phyloP scores from a whole-genome alignment of 2,888 invertebrate genomes.

The Amorpha juglandis region DNA sequence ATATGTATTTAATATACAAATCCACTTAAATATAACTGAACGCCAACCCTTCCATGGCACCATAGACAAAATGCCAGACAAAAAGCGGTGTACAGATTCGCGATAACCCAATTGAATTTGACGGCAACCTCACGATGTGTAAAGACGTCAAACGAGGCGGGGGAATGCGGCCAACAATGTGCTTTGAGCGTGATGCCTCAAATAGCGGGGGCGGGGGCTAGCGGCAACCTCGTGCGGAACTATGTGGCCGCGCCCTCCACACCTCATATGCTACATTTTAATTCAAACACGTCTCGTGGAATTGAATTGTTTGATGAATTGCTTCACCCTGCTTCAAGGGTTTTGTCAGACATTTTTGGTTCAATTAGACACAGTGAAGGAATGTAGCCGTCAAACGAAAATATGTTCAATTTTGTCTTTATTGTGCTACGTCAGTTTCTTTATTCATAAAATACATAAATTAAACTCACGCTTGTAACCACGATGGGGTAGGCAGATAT shows the following conservation, averaged over 20 bases:
- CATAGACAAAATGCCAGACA: background rate
- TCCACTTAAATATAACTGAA: background rate
- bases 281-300: conserved; percentile 22
- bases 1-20: no score
- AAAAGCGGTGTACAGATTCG: conserved; percentile 17
- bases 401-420: background rate
- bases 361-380: background rate
- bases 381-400: background rate
- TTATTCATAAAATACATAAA: no score
- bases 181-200: conserved; percentile 25
- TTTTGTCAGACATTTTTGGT: conserved; percentile 4
- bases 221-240: conserved; percentile 23
- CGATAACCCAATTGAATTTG: conserved; percentile 6
- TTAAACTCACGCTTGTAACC: no score
- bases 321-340: background rate
- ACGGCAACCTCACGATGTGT: conserved; percentile 15
- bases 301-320: conserved; percentile 16
- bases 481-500: no score
- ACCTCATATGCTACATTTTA: conserved; percentile 17
- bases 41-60: background rate
- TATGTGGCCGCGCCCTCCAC: conserved; percentile 9
- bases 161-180: conserved; percentile 24
- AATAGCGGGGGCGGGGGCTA: conserved; percentile 15
- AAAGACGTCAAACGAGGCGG: conserved; percentile 13
- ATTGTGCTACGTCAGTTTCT: no score